Conservation (phyloP, 2,797 vertebrate genomes). For the Nothura maculosa region DNA sequence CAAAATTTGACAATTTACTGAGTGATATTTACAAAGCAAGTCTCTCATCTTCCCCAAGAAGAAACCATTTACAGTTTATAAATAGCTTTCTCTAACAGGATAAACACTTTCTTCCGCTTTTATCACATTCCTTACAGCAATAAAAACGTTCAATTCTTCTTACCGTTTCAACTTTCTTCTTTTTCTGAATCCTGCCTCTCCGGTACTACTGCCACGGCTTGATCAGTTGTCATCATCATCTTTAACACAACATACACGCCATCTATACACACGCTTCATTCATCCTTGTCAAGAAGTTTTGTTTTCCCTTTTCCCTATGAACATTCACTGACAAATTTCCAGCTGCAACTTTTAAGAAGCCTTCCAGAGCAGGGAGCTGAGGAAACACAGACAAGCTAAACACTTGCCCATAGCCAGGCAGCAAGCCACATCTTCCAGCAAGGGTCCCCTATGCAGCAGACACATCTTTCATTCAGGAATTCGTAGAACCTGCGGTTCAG, state of each 20-base stretch:
- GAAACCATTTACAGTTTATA: conserved; percentile 31
- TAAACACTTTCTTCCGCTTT: conserved; percentile 20
- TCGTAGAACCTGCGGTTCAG: not conserved
- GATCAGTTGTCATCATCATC: not conserved
- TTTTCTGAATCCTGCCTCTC: not conserved
- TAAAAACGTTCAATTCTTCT: conserved; percentile 16
- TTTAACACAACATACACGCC: not conserved
- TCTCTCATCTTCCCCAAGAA: conserved; percentile 21
- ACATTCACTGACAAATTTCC: not conserved
- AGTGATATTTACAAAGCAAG: conserved; percentile 32
- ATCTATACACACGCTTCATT: not conserved
- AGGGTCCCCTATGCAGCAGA: not conserved
- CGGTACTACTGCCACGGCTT: not conserved
- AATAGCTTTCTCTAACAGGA: conserved; percentile 30
- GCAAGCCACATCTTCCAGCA: not conserved
- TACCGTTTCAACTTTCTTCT: not conserved
- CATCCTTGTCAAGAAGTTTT: not conserved
- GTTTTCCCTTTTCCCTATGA: not conserved
- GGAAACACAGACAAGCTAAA: not conserved
- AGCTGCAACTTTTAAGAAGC: not conserved
- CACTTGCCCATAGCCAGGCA: not conserved
- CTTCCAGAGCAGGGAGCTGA: not conserved
- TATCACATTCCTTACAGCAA: conserved; percentile 7
- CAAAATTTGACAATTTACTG: conserved; percentile 14
- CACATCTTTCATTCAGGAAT: not conserved